Percentiles rank a stretch among this genome's conserved stretches.
These are phyloP conservation scores for Hemibagrus guttatus DNA, from an alignment of 2,797 vertebrate genomes.

Conservation along the genomic window DNA sequence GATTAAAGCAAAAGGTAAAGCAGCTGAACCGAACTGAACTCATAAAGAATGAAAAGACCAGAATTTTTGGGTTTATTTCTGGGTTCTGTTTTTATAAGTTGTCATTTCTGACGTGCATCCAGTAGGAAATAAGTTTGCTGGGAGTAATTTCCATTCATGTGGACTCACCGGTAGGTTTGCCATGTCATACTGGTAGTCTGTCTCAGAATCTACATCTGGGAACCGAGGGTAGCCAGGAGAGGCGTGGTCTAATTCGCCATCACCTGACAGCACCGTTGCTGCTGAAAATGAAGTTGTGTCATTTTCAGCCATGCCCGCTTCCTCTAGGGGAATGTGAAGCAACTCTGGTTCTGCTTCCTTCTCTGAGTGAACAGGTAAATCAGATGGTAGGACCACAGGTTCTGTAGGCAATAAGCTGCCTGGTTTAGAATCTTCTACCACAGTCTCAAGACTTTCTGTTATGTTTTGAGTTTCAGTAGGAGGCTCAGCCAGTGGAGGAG, in stretches of 20 bases:
- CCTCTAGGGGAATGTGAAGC: constrained; percentile 67
- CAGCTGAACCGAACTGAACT: constrained; percentile 25
- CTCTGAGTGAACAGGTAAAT: constrained; percentile 30
- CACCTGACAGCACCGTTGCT: constrained; percentile 88
- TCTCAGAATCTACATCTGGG: constrained; percentile 79
- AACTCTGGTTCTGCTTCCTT: constrained; percentile 62
- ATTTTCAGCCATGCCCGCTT: constrained; percentile 73
- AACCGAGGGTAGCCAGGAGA: constrained; percentile 80
- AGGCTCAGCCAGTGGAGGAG: constrained; percentile 53
- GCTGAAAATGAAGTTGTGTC: constrained; percentile 84
- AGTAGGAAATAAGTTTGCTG: constrained; percentile 32
- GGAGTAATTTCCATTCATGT: constrained; percentile 13
- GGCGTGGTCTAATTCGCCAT: constrained; percentile 84
- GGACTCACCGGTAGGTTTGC: constrained; percentile 86
- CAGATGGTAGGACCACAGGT: constrained; percentile 56
- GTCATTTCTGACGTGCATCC: constrained; percentile 35
- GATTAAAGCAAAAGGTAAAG: neutral
- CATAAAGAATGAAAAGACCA: constrained; percentile 28
- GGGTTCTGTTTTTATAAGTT: neutral
- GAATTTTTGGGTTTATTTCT: neutral
- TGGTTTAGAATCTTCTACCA: constrained; percentile 49
- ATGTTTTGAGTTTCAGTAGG: constrained; percentile 61
- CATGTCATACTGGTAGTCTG: constrained; percentile 89
- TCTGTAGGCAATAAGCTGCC: constrained; percentile 54
- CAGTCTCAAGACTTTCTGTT: constrained; percentile 51